Evolutionary conservation across 2,797 vertebrate species (phyloP).

Genomic region (Pangasius djambal): DNA sequence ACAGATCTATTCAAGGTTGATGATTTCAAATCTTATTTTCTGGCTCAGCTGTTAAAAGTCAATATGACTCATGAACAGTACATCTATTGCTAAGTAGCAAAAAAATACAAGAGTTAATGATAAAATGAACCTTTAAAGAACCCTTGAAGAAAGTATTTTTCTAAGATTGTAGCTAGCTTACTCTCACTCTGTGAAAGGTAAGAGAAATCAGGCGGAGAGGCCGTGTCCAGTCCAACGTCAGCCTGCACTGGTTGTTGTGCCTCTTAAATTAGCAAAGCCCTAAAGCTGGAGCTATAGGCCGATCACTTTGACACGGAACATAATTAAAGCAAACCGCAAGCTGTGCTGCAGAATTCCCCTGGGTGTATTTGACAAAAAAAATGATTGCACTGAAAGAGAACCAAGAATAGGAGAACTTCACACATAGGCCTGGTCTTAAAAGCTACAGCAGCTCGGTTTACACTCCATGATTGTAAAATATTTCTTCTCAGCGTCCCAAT

Average conservation of each 20-base stretch:
- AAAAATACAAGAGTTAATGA: background rate
- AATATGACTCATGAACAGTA: background rate
- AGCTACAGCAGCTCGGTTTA: background rate
- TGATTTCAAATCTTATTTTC: background rate
- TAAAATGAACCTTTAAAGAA: background rate
- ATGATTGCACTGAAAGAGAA: constrained; percentile 49
- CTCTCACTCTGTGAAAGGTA: background rate
- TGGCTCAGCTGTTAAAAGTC: background rate
- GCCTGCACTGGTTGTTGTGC: constrained; percentile 16
- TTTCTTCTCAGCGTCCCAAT: background rate
- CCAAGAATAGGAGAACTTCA: constrained; percentile 43
- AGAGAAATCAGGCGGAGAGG: constrained; percentile 7
- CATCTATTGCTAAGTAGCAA: background rate
- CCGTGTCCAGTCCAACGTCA: background rate
- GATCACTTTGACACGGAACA: constrained; percentile 45
- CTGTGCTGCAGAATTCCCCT: constrained; percentile 31
- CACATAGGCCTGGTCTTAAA: constrained; percentile 5
- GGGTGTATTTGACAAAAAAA: constrained; percentile 48
- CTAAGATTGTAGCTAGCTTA: background rate
- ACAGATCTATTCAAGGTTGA: background rate
- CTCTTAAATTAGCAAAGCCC: constrained; percentile 40
- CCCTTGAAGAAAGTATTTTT: background rate
- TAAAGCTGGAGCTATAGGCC: constrained; percentile 39
- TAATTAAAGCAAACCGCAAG: constrained; percentile 52
- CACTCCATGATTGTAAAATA: background rate